Conservation (phyloP, 2,797 vertebrate species). For the Glyptemys insculpta region DNA sequence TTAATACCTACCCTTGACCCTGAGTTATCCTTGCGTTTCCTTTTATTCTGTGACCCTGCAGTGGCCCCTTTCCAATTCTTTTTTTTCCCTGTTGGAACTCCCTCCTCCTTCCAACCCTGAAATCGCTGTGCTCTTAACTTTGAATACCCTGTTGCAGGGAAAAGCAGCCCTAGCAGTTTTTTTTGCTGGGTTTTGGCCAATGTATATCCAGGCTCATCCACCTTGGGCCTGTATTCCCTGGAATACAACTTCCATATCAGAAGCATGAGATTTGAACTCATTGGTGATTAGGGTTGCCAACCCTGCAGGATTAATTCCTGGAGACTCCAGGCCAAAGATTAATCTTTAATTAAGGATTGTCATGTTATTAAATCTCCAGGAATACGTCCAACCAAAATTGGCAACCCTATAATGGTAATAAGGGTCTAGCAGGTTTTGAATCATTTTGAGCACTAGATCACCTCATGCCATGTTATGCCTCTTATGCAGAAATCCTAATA, state of each 20-base stretch:
- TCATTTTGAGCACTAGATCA: not conserved
- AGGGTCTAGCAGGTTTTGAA: not conserved
- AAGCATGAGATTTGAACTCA: not conserved
- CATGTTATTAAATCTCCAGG: too few species aligned
- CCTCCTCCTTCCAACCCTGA: not conserved
- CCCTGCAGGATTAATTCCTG: too few species aligned
- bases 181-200: not conserved
- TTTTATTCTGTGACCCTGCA: not conserved
- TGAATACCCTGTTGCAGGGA: not conserved
- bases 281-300: not conserved
- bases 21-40: not conserved
- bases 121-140: not conserved
- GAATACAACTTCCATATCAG: not conserved
- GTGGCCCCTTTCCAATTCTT: slow-evolving; percentile 8
- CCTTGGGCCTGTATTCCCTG: not conserved
- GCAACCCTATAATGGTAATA: too few species aligned
- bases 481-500: not conserved
- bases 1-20: not conserved
- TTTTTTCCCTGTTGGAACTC: not conserved
- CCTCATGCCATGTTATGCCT: not conserved
- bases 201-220: not conserved
- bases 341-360: too few species aligned
- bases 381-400: too few species aligned
- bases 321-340: too few species aligned
- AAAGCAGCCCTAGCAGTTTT: not conserved